These are phyloP conservation scores for Salpingus planirostris DNA, from an alignment of 2,888 invertebrate genomes.

Conservation along the genomic window DNA sequence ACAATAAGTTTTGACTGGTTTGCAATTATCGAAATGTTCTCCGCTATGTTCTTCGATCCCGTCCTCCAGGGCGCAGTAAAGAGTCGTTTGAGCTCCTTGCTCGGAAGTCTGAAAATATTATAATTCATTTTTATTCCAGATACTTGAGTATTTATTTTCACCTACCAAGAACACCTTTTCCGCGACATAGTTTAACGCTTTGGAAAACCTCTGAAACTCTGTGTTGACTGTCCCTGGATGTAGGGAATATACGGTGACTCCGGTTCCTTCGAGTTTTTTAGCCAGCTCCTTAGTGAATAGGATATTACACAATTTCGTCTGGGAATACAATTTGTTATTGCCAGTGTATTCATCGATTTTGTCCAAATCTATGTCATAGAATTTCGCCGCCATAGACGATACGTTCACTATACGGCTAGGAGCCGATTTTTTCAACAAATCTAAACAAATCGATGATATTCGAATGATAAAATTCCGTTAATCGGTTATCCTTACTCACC, in stretches of 20 bases:
- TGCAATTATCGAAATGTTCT: constrained; percentile 7
- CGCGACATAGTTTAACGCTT: background rate
- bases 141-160: background rate
- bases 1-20: constrained; percentile 3
- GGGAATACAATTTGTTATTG: constrained; percentile 14
- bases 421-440: constrained; percentile 40
- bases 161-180: constrained; percentile 2
- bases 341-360: constrained; percentile 18
- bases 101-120: constrained; percentile 5
- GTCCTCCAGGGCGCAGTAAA: constrained; percentile 4
- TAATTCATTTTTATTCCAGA: too few relatives aligned
- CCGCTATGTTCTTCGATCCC: constrained; percentile 4
- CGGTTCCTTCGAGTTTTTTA: constrained; percentile 17
- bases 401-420: constrained; percentile 28
- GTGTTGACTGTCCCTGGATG: constrained; percentile 26
- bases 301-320: constrained; percentile 25
- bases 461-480: background rate
- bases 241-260: constrained; percentile 22
- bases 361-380: constrained; percentile 14
- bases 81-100: constrained; percentile 5
- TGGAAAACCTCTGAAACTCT: background rate
- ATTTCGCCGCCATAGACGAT: constrained; percentile 20
- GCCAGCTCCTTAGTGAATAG: constrained; percentile 24
- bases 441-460: constrained; percentile 33
- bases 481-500: constrained; percentile 29